phyloP scores from a whole-genome alignment of 2,113 vertebrate genomes.

The Anhinga rufa region DNA sequence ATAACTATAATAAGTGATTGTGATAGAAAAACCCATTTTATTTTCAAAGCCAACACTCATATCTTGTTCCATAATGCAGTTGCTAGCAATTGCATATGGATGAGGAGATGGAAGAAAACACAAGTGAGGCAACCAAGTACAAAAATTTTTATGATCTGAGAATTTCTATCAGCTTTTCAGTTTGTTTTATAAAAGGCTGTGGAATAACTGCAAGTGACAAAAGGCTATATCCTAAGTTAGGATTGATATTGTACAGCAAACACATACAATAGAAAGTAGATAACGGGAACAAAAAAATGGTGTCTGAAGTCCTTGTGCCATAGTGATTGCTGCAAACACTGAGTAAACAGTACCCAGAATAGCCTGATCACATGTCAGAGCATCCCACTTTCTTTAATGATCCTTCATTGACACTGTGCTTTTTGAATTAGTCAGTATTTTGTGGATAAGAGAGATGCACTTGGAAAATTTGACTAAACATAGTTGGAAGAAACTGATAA shows the following conservation, averaged over 20 bases:
- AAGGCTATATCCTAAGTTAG: background rate
- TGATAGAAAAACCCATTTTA: background rate
- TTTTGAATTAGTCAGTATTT: background rate
- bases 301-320: background rate
- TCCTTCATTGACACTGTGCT: background rate
- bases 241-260: background rate
- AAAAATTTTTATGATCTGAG: background rate
- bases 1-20: background rate
- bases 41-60: background rate
- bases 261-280: background rate
- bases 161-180: background rate
- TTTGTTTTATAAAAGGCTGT: background rate
- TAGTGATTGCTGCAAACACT: background rate
- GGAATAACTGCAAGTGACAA: background rate
- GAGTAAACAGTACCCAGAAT: background rate
- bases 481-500: background rate
- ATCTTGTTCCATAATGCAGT: background rate
- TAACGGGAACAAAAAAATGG: background rate
- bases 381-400: background rate
- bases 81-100: background rate
- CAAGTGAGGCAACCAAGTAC: background rate
- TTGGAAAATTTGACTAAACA: background rate
- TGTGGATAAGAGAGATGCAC: background rate
- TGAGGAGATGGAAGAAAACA: background rate
- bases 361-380: background rate